phyloP scores from a whole-genome alignment of 2,113 vertebrate species.

The Coptodon rendalli region DNA sequence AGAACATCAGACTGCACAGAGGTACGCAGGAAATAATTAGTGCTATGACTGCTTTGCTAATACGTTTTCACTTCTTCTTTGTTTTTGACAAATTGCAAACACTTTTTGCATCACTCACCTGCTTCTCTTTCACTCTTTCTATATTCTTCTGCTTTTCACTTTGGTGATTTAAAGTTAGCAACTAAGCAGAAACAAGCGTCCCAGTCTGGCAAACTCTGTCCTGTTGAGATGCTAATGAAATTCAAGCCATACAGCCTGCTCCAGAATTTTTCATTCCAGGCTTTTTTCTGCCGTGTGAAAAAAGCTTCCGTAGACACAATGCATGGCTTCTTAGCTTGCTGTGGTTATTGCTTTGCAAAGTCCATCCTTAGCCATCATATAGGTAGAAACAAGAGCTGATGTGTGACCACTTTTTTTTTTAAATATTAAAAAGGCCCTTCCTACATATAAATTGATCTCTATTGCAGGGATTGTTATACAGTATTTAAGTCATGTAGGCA shows the following conservation, averaged over 20 bases:
- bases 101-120: not conserved
- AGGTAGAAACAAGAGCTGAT: conserved; percentile 33
- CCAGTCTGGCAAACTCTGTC: conserved; percentile 55
- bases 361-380: conserved; percentile 7
- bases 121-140: not conserved
- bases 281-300: conserved; percentile 11
- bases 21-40: conserved; percentile 67
- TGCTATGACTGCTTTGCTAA: not conserved
- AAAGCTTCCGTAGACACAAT: conserved; percentile 12
- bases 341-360: conserved; percentile 27
- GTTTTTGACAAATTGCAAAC: conserved; percentile 3
- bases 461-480: not conserved
- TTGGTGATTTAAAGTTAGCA: conserved; percentile 23
- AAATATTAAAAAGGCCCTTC: conserved; percentile 37
- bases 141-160: conserved; percentile 11
- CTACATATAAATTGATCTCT: conserved; percentile 37
- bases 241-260: conserved; percentile 54
- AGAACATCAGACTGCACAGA: conserved; percentile 91
- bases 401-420: conserved; percentile 48
- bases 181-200: conserved; percentile 59
- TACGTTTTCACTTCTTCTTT: conserved; percentile 21
- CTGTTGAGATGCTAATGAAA: conserved; percentile 66
- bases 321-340: conserved; percentile 26
- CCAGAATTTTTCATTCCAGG: conserved; percentile 59
- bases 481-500: not conserved